Base-by-base conservation (phyloP, 2,888 invertebrate genomes). In the Ectemnius cavifrons region DNA sequence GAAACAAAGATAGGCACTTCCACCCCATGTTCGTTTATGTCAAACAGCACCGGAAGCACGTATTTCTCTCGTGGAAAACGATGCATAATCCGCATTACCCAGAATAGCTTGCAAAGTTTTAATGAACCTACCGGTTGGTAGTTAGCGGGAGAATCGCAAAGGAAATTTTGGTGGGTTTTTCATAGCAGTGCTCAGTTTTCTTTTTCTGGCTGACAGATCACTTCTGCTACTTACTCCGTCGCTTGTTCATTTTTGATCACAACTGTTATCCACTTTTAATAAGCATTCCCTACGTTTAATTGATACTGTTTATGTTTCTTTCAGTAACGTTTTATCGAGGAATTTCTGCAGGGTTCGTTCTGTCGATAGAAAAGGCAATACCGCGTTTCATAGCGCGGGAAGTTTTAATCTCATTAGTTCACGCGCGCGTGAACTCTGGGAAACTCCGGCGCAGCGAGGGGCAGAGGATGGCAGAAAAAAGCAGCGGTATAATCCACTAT, bases 31-130 rank as follows among this genome's bases (percentile, higher is more conserved):
- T 37, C 61, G 71, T 67, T 65, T 63, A 56, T 67, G 28, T 52
- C 37, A 56, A 49, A 49, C n/a, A 67, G 4, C 23, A 16, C 37
- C 28, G 28, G n/a, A 62, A 62, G 67, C 61, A 45, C 18, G 61
- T n/a, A 18, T 14, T 28, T 13, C 63, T 37, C 46, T 56, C 49
- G 37, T 49, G 65, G 76, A 73, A 67, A 46, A 63, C 67, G 67
- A 64, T 64, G 60, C 62, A 70, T 74, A 71, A 71, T 77, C 74
- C 66, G 70, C 77, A 67, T 77, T 63, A 73, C 67, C 52, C 68
- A 63, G 63, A 75, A 68, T 66, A 67, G 70, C 65, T 71, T 68
- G 60, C 63, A 70, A 77, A 77, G 57, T 75, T 77, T 75, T 75
- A 77, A 77, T 65, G 75, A 72, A 60, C 20, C 63, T 37, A 37